Evolutionary conservation across 2,888 invertebrate species (phyloP).

Genomic region (Eupithecia insigniata): DNA sequence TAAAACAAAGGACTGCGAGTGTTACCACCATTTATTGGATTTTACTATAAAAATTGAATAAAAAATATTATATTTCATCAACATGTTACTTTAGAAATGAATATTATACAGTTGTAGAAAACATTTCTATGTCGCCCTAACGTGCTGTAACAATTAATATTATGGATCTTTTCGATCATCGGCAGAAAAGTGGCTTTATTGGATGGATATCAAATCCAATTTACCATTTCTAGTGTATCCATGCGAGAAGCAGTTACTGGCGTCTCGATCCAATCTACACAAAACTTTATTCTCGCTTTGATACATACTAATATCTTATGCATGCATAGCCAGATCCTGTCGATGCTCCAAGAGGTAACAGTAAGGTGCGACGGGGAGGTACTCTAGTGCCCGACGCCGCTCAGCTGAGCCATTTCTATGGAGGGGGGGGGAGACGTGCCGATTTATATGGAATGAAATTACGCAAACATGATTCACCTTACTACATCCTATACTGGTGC

Average conservation of each 20-base stretch:
- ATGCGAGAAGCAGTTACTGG: background rate
- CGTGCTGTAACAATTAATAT: slow-evolving; percentile 56
- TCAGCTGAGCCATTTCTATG: slow-evolving; percentile 20
- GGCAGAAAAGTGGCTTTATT: slow-evolving; percentile 11
- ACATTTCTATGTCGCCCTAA: slow-evolving; percentile 60
- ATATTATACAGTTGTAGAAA: slow-evolving; percentile 81
- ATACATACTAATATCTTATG: background rate
- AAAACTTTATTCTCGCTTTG: background rate
- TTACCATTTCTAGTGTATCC: background rate
- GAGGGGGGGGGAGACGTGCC: slow-evolving; percentile 33
- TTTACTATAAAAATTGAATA: slow-evolving; percentile 85
- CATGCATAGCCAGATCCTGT: slow-evolving; percentile 9
- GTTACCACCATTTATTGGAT: slow-evolving; percentile 82
- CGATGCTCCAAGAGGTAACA: slow-evolving; percentile 12
- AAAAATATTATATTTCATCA: slow-evolving; percentile 84
- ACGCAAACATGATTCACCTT: slow-evolving; percentile 32
- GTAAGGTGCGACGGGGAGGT: slow-evolving; percentile 23
- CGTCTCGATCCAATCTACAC: background rate
- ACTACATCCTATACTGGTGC: slow-evolving; percentile 28
- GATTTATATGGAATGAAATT: slow-evolving; percentile 34
- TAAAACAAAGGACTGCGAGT: slow-evolving; percentile 60
- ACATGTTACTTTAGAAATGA: slow-evolving; percentile 81
- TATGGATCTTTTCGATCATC: slow-evolving; percentile 49
- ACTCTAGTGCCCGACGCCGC: slow-evolving; percentile 23
- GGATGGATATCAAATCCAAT: background rate